Percentiles rank a stretch among this genome's conserved stretches.
Evolutionary conservation across 2,888 invertebrate genomes (phyloP).

Genomic region (Branchellion lobata): DNA sequence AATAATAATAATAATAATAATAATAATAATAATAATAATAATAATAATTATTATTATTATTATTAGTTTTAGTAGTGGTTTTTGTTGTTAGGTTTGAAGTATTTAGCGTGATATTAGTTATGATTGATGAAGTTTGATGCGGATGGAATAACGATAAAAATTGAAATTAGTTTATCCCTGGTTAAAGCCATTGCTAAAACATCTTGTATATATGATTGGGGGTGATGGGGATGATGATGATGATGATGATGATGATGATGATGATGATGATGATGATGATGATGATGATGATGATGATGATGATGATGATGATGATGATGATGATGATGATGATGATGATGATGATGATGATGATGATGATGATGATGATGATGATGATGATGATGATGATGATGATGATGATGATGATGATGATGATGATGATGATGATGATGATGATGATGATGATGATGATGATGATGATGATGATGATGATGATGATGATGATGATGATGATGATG

Average conservation of each 20-base stretch:
- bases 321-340: constrained; percentile 6
- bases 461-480: constrained; percentile 45
- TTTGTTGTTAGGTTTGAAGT: too few relatives aligned
- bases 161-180: too few relatives aligned
- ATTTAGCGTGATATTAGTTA: too few relatives aligned
- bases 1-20: background rate
- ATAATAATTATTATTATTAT: too few relatives aligned
- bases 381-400: constrained; percentile 30
- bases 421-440: constrained; percentile 47
- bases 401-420: constrained; percentile 44
- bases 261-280: constrained; percentile 44
- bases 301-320: constrained; percentile 38
- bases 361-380: constrained; percentile 31
- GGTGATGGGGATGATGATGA: constrained; percentile 41
- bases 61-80: too few relatives aligned
- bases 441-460: constrained; percentile 47
- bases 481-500: constrained; percentile 43
- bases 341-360: background rate
- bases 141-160: too few relatives aligned
- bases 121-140: too few relatives aligned
- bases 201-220: too few relatives aligned
- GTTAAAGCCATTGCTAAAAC: too few relatives aligned
- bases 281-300: constrained; percentile 39
- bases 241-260: constrained; percentile 40
- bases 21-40: too few relatives aligned